Percentiles rank a stretch among this genome's conserved stretches.
Conservation (phyloP, 2,797 vertebrate species). For the Tokudaia muenninki region DNA sequence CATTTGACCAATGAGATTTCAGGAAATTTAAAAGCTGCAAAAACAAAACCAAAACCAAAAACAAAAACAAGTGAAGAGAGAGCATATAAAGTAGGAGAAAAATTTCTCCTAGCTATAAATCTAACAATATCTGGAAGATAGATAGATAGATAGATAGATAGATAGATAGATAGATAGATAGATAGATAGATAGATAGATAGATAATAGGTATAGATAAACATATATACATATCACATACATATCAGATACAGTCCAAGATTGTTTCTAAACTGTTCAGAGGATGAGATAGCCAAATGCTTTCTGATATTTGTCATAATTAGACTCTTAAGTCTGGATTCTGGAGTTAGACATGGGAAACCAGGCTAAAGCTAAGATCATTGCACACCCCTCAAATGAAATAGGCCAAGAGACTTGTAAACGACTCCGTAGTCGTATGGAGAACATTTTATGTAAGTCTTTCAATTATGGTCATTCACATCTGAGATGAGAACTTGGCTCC, state of each 20-base stretch:
- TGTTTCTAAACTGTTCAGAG: neutral
- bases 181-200: no score
- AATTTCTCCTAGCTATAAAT: neutral
- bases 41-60: neutral
- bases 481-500: neutral
- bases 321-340: neutral
- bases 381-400: neutral
- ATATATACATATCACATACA: neutral
- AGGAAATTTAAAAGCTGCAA: neutral
- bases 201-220: no score
- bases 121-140: neutral
- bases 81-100: neutral
- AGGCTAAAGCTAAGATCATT: neutral
- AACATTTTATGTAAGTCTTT: neutral
- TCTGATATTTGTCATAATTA: neutral
- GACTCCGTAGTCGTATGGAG: no score
- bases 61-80: neutral
- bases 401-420: neutral
- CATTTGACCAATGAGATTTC: neutral
- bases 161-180: neutral
- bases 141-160: neutral
- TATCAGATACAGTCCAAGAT: neutral
- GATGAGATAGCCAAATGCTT: neutral
- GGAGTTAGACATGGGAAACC: neutral
- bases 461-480: neutral